A percentile compares a stretch with the other conserved stretches of the same genome.
Conservation (phyloP, 2,797 vertebrate species). For the Acanthiza pusilla region DNA sequence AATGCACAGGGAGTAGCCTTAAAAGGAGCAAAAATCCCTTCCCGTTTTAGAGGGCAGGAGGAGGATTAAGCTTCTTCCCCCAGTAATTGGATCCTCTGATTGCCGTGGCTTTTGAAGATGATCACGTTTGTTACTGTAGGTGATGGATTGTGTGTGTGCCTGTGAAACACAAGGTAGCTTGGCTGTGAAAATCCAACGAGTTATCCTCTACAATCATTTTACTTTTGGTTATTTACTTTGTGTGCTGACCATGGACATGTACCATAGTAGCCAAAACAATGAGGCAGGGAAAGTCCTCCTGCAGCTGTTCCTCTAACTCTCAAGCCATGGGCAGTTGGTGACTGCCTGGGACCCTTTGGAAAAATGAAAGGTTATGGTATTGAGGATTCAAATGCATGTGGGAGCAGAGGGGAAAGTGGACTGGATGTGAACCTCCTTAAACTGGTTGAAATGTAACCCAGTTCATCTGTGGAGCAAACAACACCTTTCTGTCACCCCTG, state of each 20-base stretch:
- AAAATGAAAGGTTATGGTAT: background rate
- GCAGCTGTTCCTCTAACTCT: background rate
- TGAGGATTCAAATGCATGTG: background rate
- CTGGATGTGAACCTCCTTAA: background rate
- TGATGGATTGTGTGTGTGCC: background rate
- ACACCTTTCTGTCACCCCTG: background rate
- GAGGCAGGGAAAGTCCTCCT: background rate
- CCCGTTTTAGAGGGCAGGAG: accelerated
- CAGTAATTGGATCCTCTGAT: background rate
- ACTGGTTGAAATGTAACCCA: background rate
- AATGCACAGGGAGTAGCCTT: background rate
- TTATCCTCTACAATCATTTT: background rate
- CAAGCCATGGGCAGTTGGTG: accelerated
- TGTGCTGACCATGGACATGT: accelerated
- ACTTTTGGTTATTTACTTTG: background rate
- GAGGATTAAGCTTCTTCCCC: background rate
- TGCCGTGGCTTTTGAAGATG: background rate
- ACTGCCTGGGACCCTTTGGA: background rate
- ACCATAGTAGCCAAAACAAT: background rate
- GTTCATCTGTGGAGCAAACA: background rate
- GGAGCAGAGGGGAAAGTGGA: background rate
- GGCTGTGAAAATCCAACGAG: background rate
- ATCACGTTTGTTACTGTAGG: background rate
- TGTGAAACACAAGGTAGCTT: background rate
- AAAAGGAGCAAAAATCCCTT: background rate